phyloP scores from a whole-genome alignment of 92 coral and sea anemone genomes.

The Galaxea fascicularis region DNA sequence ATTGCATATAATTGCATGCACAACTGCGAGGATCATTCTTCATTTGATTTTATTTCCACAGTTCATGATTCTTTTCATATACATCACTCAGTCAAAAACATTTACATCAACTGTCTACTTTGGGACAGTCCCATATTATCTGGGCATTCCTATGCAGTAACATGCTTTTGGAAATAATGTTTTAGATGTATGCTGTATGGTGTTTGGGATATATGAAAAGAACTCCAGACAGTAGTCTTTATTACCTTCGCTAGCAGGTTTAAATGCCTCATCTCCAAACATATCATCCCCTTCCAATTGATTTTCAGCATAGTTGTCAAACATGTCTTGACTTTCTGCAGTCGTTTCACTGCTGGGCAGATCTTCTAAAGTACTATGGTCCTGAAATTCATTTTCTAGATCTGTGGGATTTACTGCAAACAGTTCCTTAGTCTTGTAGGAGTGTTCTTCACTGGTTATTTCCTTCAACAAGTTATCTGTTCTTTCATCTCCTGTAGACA shows the following conservation, averaged over 20 bases:
- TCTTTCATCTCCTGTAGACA: constrained; percentile 47
- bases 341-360: constrained; percentile 19
- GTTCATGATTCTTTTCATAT: too few species aligned
- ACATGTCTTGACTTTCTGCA: constrained; percentile 16
- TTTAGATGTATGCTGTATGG: too few species aligned
- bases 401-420: constrained; percentile 41
- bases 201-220: too few species aligned
- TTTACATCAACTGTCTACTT: too few species aligned
- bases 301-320: constrained; percentile 22
- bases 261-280: constrained; percentile 75
- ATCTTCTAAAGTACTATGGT: not conserved
- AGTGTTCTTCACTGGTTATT: constrained; percentile 33
- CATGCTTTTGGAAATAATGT: too few species aligned
- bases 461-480: constrained; percentile 56
- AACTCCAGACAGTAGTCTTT: not conserved
- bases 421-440: constrained; percentile 38
- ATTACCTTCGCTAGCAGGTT: constrained; percentile 72
- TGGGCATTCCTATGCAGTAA: too few species aligned
- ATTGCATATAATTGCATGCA: too few species aligned
- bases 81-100: too few species aligned
- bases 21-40: too few species aligned
- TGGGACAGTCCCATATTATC: too few species aligned
- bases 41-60: too few species aligned
- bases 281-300: constrained; percentile 59
- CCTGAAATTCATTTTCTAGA: constrained; percentile 50